Evolutionary conservation across 2,797 vertebrate species (phyloP).

Genomic region (Poeciliopsis infans): DNA sequence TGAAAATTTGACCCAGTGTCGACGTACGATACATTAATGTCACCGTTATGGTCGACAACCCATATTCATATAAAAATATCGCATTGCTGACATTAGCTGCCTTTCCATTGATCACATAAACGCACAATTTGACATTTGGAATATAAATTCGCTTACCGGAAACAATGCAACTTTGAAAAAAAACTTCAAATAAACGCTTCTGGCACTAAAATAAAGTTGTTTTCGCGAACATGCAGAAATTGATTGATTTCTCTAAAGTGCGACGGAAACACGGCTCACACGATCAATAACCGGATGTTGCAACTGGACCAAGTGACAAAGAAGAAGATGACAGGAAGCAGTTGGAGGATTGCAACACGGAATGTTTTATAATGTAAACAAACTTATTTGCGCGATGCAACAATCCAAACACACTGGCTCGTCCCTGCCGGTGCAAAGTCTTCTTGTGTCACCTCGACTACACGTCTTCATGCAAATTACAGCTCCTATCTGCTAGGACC

Average conservation of each 20-base stretch:
- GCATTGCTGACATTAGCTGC: not conserved
- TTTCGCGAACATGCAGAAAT: too few relatives aligned
- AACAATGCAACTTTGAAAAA: not conserved
- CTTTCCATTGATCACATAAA: not conserved
- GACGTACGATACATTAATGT: not conserved
- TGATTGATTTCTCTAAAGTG: too few relatives aligned
- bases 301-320: too few relatives aligned
- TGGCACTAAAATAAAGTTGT: not conserved
- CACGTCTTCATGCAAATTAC: conserved; percentile 33
- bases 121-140: not conserved
- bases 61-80: not conserved
- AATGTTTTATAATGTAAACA: too few relatives aligned
- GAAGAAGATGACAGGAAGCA: too few relatives aligned
- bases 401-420: not conserved
- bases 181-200: not conserved
- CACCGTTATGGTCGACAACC: too few relatives aligned
- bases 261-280: too few relatives aligned
- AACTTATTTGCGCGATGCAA: not conserved
- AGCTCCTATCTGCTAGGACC: conserved; percentile 31
- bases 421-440: conserved; percentile 23
- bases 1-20: not conserved
- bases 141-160: too few relatives aligned
- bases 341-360: too few relatives aligned
- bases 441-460: not conserved
- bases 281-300: too few relatives aligned